Base-by-base conservation (phyloP, 2,113 vertebrate genomes). In the Meriones unguiculatus region DNA sequence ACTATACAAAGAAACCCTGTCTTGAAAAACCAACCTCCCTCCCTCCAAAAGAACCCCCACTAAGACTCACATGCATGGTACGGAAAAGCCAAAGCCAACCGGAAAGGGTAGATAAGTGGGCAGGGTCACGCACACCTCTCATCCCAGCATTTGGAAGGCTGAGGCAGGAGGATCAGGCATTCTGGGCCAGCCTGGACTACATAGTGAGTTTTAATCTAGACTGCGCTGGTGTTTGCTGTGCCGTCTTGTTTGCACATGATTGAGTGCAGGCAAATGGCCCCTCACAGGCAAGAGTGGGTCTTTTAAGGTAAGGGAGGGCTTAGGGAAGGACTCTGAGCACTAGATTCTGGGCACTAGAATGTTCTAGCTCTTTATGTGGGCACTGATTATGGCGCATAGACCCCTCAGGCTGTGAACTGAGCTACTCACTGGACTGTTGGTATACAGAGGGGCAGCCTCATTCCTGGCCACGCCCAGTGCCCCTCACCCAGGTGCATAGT, bases 381-480 rank as follows among this genome's bases (percentile, higher is more conserved):
- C n/a, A 14, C 32, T 57, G 15, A 1, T 72, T 28, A 9, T 18
- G 0, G 32, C 30, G n/a, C 11, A 4, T 32, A 90, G 25, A 50
- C 6, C 20, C 22, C n/a, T 24, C 46, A 38, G 70, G 17, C 41
- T 64, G 1, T 46, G 50, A 41, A 6, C 32, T 28, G 46, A 10
- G 32, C 4, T 32, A 70, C 80, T 81, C 4, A 13, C 46, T 4
- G 9, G 9, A 24, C 87, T 73, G 28, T n/a, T 35, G 28, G 4
- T 10, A 46, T 62, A 62, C 12, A 7, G 0, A 77, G 73, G 32
- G 4, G 1, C 0, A 1, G 1, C 15, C 12, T 9, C 7, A 10
- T 20, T 20, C 25, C 64, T 7, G 0, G 15, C 3, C 92, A 18
- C 30, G 0, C 14, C 0, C 9, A 59, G 20, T 14, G 0, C 17